phyloP scores from a whole-genome alignment of 2,797 vertebrate species.

The Ptychadena robeensis region DNA sequence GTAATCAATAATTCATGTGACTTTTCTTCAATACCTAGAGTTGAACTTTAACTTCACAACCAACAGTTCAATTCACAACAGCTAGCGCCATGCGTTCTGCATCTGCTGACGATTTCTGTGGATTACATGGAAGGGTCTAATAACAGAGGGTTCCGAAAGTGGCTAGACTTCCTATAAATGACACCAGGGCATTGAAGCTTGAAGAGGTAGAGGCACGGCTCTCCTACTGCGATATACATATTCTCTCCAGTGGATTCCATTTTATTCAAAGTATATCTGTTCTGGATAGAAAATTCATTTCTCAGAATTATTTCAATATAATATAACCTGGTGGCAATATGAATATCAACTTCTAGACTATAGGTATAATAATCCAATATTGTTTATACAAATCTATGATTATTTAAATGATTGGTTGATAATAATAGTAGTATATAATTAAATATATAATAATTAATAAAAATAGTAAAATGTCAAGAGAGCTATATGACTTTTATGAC shows the following conservation, averaged over 20 bases:
- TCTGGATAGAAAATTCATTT: no score
- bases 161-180: slow-evolving; percentile 2
- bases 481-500: no score
- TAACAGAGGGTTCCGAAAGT: not conserved
- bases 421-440: no score
- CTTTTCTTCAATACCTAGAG: slow-evolving; percentile 54
- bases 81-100: not conserved
- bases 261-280: not conserved
- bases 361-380: no score
- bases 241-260: not conserved
- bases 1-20: slow-evolving; percentile 56
- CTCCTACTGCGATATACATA: not conserved
- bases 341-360: no score
- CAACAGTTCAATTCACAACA: slow-evolving; percentile 18
- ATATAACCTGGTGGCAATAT: no score
- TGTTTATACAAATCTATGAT: no score
- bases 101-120: slow-evolving; percentile 12
- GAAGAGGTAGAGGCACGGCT: not conserved
- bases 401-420: no score
- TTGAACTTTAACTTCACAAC: slow-evolving; percentile 47
- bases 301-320: not conserved
- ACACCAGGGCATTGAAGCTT: not conserved
- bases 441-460: no score
- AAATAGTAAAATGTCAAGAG: no score
- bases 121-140: not conserved